Percentiles rank a stretch among this genome's conserved stretches.
Conservation (phyloP, 2,797 vertebrate genomes). For the Xenentodon cancila region DNA sequence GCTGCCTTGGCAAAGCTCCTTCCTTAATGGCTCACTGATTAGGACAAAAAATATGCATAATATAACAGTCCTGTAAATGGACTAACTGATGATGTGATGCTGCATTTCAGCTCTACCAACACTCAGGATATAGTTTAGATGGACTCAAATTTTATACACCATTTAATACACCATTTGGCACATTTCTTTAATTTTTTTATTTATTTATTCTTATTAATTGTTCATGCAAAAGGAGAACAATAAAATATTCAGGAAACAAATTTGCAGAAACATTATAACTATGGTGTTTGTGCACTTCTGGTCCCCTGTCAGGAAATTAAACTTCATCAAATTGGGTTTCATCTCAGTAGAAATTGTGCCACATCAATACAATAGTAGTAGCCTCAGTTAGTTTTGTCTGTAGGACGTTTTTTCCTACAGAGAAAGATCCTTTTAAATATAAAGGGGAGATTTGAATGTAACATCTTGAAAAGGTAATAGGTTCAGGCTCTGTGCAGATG, state of each 20-base stretch:
- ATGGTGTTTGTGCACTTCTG: background rate
- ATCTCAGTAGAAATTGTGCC: conserved; percentile 1
- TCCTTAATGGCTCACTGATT: background rate
- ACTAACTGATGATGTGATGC: no score
- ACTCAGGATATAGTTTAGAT: no score
- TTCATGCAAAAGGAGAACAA: background rate
- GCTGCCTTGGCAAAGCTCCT: background rate
- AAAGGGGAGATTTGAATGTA: conserved; percentile 4
- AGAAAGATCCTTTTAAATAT: background rate
- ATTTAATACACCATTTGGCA: no score
- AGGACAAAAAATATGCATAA: background rate
- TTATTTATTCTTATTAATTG: background rate
- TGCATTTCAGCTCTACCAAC: no score
- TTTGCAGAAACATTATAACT: background rate
- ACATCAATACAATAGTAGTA: no score
- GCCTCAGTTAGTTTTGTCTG: background rate
- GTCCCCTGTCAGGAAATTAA: conserved; percentile 14
- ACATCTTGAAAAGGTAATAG: conserved; percentile 8
- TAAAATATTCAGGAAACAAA: background rate
- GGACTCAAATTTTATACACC: no score
- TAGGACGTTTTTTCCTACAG: background rate
- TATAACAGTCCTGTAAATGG: background rate
- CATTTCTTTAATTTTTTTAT: background rate
- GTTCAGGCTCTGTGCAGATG: conserved; percentile 6
- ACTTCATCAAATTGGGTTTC: conserved; percentile 17